These are phyloP conservation scores for Unio pictorum DNA, from an alignment of 2,888 invertebrate genomes.

Conservation along the genomic window DNA sequence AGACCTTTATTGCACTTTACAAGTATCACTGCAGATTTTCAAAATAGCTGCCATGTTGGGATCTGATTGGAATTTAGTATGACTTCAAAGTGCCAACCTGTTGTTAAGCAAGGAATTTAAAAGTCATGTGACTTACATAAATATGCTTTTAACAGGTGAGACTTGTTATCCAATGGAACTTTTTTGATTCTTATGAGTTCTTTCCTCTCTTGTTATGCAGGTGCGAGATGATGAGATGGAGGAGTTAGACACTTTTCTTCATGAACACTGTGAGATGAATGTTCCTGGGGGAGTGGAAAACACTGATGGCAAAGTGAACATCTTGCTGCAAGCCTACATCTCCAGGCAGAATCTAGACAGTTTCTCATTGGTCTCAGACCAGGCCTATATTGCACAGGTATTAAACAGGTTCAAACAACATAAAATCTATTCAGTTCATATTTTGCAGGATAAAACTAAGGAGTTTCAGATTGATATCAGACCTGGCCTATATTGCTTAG, in stretches of 20 bases:
- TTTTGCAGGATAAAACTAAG: too few species aligned
- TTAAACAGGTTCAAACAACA: constrained; percentile 6
- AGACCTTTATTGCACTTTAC: too few species aligned
- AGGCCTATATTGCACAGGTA: constrained; percentile 90
- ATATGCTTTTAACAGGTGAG: too few species aligned
- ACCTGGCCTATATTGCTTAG: not conserved
- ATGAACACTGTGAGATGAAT: constrained; percentile 82
- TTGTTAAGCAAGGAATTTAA: too few species aligned
- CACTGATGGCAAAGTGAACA: constrained; percentile 87
- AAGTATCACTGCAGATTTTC: too few species aligned
- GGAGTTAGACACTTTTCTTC: constrained; percentile 86
- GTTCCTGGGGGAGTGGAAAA: constrained; percentile 90
- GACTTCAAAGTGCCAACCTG: too few species aligned
- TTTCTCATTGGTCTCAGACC: constrained; percentile 90
- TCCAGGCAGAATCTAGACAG: constrained; percentile 85
- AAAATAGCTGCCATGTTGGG: too few species aligned
- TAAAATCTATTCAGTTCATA: too few species aligned
- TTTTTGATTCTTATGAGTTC: too few species aligned
- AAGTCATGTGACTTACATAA: too few species aligned
- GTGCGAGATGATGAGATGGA: constrained; percentile 94
- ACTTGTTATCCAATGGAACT: too few species aligned
- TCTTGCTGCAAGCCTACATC: constrained; percentile 87
- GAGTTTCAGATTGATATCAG: not conserved
- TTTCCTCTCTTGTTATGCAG: constrained; percentile 70
- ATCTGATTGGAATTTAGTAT: too few species aligned